Base-by-base conservation (phyloP, 2,888 invertebrate species). In the Chymomyza procnemis region DNA sequence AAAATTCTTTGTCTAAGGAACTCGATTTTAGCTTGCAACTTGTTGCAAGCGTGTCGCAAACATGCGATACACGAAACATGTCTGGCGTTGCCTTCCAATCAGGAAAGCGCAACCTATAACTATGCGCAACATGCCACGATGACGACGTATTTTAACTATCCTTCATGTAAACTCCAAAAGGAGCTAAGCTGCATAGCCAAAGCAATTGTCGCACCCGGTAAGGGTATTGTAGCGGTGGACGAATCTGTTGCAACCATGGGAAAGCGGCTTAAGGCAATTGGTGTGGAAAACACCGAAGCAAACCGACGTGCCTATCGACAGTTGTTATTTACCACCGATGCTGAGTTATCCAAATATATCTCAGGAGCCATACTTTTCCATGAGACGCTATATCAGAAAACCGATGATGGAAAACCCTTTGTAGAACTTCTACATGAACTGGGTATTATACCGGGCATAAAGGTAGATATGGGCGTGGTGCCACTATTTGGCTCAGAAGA, bases 351-450 rank as follows among this genome's bases (percentile, higher is more conserved):
- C 18, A 93, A 96, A 76, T 94, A 97, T 92, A 95, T 99, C 89
- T 98, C 98, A 56, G 99, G 99, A 18, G 99, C 99, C 61, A 99
- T 99, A 89, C 93, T 99, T 79, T 99, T 96, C 94, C 97, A 99
- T 92, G 99, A 99, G 92, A 99, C 99, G 0, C 93, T 99, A 66
- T 98, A 99, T 93, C 99, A 99, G 93, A 97, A 97, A 91, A 93
- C 96, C 48, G 97, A 97, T 73, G 96, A 97, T 88, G 93, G 95
- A 66, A 94, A 95, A 1, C 95, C 96, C 0, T 95, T 98, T 90
- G 94, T 96, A 12, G 93, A 97, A 69, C 91, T 97, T 60, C 91
- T 98, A 88, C 95, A 96, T 92, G 94, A 96, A 90, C 94, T 95
- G 64, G 96, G 96, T 78, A 98, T 99, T 91, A 95, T 98, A 89